A percentile compares a stretch with the other conserved stretches of the same genome.
Evolutionary conservation across 2,113 vertebrate species (phyloP).

Genomic region (Marcusenius ussheri): DNA sequence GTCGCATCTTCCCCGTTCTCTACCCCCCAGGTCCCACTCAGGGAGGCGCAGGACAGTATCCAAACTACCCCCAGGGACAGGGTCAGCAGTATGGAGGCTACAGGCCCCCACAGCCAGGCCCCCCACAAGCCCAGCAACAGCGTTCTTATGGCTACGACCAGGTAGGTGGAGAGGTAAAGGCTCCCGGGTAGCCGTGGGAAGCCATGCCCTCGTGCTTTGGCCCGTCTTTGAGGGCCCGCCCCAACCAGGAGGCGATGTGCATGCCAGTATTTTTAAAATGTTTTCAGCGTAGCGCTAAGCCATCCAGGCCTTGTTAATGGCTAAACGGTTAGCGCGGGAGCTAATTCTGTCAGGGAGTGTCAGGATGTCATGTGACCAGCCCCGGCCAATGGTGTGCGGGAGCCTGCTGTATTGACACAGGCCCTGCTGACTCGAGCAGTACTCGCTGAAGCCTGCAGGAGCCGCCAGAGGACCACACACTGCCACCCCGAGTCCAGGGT

Average conservation of each 20-base stretch:
- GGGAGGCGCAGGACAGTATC: conserved; percentile 84
- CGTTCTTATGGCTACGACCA: conserved; percentile 97
- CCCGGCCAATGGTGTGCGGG: background rate
- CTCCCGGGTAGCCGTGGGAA: background rate
- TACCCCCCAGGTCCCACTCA: conserved; percentile 77
- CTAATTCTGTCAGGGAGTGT: background rate
- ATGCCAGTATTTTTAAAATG: background rate
- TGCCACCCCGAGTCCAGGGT: conserved; percentile 61
- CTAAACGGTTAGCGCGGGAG: background rate
- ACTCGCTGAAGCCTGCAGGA: background rate
- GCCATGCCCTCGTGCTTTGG: background rate
- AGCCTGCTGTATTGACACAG: background rate
- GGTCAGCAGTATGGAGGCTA: conserved; percentile 93
- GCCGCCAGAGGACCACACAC: background rate
- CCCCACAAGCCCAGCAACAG: conserved; percentile 89
- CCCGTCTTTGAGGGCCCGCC: background rate
- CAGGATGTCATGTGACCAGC: background rate
- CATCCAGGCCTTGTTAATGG: background rate
- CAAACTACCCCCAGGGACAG: conserved; percentile 93
- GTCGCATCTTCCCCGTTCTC: background rate
- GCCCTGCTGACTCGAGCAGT: background rate
- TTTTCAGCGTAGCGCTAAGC: background rate
- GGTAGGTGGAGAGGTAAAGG: conserved; percentile 56
- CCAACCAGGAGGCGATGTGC: background rate
- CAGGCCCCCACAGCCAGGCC: conserved; percentile 86